Evolutionary conservation across 2,888 invertebrate genomes (phyloP), one percentile per base, ranked within the genome.

Genomic region (Synergus gifuensis): DNA sequence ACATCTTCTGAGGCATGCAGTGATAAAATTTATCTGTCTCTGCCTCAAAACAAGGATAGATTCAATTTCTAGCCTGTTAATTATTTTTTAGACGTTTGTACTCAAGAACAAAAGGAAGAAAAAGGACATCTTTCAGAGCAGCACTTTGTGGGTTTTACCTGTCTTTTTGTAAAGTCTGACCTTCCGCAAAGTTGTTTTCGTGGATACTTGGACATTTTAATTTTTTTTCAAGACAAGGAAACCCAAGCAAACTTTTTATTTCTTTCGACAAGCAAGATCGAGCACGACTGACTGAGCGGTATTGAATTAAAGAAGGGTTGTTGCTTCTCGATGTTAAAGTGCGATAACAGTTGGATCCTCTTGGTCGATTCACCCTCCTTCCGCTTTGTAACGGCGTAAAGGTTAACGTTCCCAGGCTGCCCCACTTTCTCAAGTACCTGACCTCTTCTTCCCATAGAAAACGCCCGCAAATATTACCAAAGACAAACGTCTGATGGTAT

Each of bases 341-440:
- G 73, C 73, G 73, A 73, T 73, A 73, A 73, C 54, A 73, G 64
- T 64, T 36, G 64, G 54, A 73, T 73, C 22, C 54, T 73, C 54
- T 73, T 54, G 40, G 54, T 76, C 63, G 62, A 62, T 62, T 60
- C 62, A 63, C 62, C 63, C 62, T 63, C 18, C 76, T 76, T 63
- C 63, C 28, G 76, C 54, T 49, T 62, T 60, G 76, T 63, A 76
- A 76, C 40, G 76, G 40, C 14, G 44, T 44, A 62, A 46, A 76
- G 62, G 76, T 76, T 36, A 76, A 76, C 14, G 76, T 62, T 42
- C 62, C 62, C 62, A 12, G 42, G 36, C 8, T 76, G 76, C 18
- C 76, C 76, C 76, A 76, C 76, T 62, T 76, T 62, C 76, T 62
- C 62, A 14, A 22, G 62, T 76, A 18, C 62, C 62, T 76, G 76